Percentiles rank a stretch among this genome's conserved stretches.
These are phyloP conservation scores for Gopherus flavomarginatus DNA, from an alignment of 2,113 vertebrate species.

Conservation along the genomic window DNA sequence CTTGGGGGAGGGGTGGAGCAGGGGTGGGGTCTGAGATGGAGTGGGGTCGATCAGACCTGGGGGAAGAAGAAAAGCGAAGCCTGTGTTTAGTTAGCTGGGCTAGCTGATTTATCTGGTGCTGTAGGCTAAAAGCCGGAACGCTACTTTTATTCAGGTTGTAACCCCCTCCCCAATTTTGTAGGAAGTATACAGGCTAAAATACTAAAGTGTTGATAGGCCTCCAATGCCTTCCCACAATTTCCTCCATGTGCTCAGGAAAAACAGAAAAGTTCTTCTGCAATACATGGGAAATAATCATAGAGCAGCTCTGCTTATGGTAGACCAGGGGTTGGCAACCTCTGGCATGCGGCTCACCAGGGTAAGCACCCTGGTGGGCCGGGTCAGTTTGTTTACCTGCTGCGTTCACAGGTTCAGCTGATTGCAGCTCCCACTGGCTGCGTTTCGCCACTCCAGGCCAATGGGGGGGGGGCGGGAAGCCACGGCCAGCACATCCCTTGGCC, in stretches of 20 bases:
- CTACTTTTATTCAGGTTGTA: neutral
- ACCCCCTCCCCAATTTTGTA: neutral
- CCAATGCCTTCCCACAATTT: neutral
- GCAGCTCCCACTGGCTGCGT: too few species aligned
- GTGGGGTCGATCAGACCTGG: too few species aligned
- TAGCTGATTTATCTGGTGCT: neutral
- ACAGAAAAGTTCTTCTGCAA: neutral
- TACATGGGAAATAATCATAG: neutral
- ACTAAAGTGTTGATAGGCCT: neutral
- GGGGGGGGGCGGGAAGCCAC: too few species aligned
- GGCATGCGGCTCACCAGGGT: too few species aligned
- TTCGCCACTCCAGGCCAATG: too few species aligned
- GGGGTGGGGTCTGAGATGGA: too few species aligned
- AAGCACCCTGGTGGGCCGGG: too few species aligned
- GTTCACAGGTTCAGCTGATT: too few species aligned
- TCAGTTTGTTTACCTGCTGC: too few species aligned
- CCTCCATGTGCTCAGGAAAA: neutral
- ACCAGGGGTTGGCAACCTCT: neutral
- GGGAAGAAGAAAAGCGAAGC: too few species aligned
- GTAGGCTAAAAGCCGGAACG: neutral
- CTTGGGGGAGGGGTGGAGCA: too few species aligned
- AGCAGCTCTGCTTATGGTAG: neutral
- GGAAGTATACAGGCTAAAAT: neutral
- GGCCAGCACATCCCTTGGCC: too few species aligned
- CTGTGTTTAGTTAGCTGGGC: neutral